Percentiles rank a stretch among this genome's conserved stretches.
These are phyloP conservation scores for Meloidogyne hapla DNA, from an alignment of 1,140 invertebrate genomes.

Conservation along the genomic window DNA sequence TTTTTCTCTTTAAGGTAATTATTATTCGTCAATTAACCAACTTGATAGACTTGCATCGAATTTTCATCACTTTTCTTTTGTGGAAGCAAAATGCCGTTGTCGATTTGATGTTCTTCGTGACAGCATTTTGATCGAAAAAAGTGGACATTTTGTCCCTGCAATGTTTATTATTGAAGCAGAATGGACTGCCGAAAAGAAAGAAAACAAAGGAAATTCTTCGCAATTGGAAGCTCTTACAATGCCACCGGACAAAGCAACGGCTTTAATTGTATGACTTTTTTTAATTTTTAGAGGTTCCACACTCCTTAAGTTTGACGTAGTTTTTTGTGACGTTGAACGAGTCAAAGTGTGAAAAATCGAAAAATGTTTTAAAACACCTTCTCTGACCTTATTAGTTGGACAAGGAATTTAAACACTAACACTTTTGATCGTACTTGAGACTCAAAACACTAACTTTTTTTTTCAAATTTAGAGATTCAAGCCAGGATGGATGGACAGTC, in stretches of 20 bases:
- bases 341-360: neutral
- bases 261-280: neutral
- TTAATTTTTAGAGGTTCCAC: neutral
- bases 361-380: slow-evolving; percentile 27
- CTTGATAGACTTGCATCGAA: slow-evolving; percentile 17
- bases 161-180: slow-evolving; percentile 31
- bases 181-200: slow-evolving; percentile 18
- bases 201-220: slow-evolving; percentile 3
- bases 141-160: slow-evolving; percentile 27
- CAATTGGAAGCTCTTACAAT: slow-evolving; percentile 15
- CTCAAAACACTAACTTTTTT: too few relatives aligned
- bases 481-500: slow-evolving; percentile 34
- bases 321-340: neutral
- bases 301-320: neutral
- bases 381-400: neutral
- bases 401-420: neutral
- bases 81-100: slow-evolving; percentile 26
- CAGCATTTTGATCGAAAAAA: slow-evolving; percentile 1
- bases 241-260: neutral
- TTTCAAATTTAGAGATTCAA: slow-evolving; percentile 35
- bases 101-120: slow-evolving; percentile 33
- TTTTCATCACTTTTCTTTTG: slow-evolving; percentile 12
- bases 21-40: slow-evolving; percentile 6
- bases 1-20: slow-evolving; percentile 24
- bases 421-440: neutral